phyloP scores from a whole-genome alignment of 2,888 invertebrate species.

The Epinotia demarniana region DNA sequence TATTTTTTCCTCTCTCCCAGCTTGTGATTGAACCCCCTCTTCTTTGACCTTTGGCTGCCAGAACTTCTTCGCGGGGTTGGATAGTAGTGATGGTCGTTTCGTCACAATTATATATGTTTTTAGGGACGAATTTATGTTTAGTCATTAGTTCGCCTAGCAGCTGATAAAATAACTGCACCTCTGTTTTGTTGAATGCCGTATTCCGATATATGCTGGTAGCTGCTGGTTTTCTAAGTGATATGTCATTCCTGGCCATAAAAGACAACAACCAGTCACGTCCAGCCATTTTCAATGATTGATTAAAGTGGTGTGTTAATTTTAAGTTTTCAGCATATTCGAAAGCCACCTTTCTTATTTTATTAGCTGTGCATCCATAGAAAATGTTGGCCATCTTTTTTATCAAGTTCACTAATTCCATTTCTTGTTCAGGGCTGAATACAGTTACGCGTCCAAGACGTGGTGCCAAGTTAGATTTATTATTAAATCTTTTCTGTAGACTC shows the following conservation, averaged over 20 bases:
- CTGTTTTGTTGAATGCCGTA: constrained; percentile 55
- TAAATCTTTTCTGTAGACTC: constrained; percentile 50
- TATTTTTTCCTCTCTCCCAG: constrained; percentile 61
- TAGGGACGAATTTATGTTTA: constrained; percentile 51
- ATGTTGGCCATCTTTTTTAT: constrained; percentile 46
- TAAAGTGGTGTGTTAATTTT: constrained; percentile 17
- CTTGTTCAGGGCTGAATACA: constrained; percentile 46
- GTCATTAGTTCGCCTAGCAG: constrained; percentile 51
- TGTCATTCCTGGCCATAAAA: constrained; percentile 49
- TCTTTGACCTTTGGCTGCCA: constrained; percentile 64
- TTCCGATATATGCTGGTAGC: constrained; percentile 54
- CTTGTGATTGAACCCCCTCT: constrained; percentile 64
- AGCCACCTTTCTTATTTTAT: constrained; percentile 7
- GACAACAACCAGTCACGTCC: constrained; percentile 50
- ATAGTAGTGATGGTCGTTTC: constrained; percentile 68
- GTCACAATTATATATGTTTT: constrained; percentile 65
- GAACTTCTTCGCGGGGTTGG: constrained; percentile 56
- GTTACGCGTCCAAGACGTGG: constrained; percentile 52
- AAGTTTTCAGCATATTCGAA: constrained; percentile 15
- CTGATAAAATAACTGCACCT: constrained; percentile 51
- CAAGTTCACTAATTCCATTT: constrained; percentile 40
- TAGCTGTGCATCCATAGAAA: constrained; percentile 34
- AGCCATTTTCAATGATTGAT: constrained; percentile 49
- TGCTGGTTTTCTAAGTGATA: constrained; percentile 52
- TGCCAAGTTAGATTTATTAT: constrained; percentile 48